Evolutionary conservation across 1,140 invertebrate genomes (phyloP).

Genomic region (Eueides isabella): DNA sequence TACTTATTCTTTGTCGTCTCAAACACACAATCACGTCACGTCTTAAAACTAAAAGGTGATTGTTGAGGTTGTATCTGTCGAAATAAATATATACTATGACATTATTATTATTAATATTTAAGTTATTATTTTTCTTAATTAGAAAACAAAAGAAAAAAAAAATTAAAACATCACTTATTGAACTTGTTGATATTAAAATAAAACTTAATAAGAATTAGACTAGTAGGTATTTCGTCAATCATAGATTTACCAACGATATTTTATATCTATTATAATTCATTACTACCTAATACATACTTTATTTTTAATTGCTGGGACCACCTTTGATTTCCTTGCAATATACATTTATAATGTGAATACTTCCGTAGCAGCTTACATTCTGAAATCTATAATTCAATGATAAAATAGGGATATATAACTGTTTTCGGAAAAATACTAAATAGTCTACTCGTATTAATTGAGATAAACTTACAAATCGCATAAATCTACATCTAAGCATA

Average conservation of each 20-base stretch:
- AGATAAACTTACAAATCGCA: conserved; percentile 48
- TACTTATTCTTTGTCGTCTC: conserved; percentile 43
- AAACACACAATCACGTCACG: neutral
- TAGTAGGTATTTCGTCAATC: too few species aligned
- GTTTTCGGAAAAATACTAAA: neutral
- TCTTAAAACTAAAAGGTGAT: conserved; percentile 7
- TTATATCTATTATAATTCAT: neutral
- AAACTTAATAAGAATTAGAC: neutral
- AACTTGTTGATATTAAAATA: neutral
- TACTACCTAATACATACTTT: neutral
- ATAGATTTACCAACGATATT: too few species aligned
- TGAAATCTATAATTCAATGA: neutral
- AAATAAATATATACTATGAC: too few species aligned
- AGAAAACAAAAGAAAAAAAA: too few species aligned
- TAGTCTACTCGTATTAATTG: neutral
- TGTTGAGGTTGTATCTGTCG: neutral
- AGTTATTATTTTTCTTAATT: too few species aligned
- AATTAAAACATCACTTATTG: too few species aligned
- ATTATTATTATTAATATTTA: too few species aligned
- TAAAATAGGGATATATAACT: neutral
- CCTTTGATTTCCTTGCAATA: neutral
- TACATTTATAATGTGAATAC: neutral
- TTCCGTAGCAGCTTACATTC: neutral
- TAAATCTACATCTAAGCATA: conserved; percentile 52
- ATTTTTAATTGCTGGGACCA: neutral